Percentiles rank a stretch among this genome's conserved stretches.
Evolutionary conservation across 2,888 invertebrate genomes (phyloP).

Genomic region (Barypeithes pellucidus): DNA sequence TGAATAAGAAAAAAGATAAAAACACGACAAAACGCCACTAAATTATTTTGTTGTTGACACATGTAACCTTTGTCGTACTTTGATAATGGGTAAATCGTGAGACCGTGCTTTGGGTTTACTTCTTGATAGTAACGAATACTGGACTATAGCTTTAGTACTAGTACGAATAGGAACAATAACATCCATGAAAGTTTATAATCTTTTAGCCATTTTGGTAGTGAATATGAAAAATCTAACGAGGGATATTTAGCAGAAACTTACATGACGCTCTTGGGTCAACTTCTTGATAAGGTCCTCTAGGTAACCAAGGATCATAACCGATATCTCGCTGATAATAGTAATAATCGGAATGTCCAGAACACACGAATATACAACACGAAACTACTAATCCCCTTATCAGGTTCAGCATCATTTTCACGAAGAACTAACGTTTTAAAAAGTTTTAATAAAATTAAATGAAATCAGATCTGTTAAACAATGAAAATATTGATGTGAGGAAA

Average conservation of each 20-base stretch:
- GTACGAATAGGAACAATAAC: too few species aligned
- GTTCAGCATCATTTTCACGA: background rate
- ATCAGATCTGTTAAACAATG: constrained; percentile 3
- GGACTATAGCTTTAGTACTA: too few species aligned
- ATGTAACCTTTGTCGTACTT: too few species aligned
- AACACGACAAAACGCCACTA: too few species aligned
- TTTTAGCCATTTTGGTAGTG: too few species aligned
- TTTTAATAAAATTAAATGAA: background rate
- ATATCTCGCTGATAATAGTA: constrained; percentile 24
- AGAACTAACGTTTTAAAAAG: background rate
- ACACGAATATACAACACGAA: background rate
- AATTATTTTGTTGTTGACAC: too few species aligned
- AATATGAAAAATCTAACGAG: too few species aligned
- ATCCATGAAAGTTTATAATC: too few species aligned
- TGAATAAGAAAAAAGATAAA: too few species aligned
- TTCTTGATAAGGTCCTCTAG: background rate
- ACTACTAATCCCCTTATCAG: background rate
- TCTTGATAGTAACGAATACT: too few species aligned
- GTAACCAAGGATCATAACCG: background rate
- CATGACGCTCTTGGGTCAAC: constrained; percentile 14
- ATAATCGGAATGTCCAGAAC: constrained; percentile 3
- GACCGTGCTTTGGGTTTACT: too few species aligned
- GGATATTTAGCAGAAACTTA: constrained; percentile 16
- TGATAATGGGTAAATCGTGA: too few species aligned
- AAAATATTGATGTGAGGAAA: background rate